These are phyloP conservation scores for Hermodice carunculata DNA, from an alignment of 2,888 invertebrate genomes.

Conservation along the genomic window DNA sequence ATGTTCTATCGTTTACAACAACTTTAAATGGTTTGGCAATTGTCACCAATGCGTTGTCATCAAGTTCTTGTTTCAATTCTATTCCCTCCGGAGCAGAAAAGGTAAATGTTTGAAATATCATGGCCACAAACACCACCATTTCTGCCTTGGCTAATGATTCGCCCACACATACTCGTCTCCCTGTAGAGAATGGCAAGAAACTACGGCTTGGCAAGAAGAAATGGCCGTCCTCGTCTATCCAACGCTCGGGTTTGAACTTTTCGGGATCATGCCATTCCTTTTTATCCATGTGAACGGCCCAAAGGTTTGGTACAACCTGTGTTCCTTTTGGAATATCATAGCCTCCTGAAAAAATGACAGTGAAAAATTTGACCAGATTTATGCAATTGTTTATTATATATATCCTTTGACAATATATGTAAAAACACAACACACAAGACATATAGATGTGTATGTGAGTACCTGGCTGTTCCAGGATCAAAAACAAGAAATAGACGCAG, in stretches of 20 bases:
- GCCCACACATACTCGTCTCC: neutral
- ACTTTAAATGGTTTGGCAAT: no score
- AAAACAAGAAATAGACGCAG: no score
- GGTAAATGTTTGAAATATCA: slow-evolving; percentile 41
- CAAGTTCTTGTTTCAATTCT: no score
- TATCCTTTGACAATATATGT: no score
- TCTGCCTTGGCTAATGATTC: neutral
- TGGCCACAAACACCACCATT: slow-evolving; percentile 43
- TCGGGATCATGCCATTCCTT: neutral
- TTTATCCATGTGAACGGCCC: neutral
- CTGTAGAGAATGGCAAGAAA: neutral
- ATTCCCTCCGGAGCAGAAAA: slow-evolving; percentile 40
- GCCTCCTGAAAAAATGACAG: no score
- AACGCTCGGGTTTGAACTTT: neutral
- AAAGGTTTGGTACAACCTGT: neutral
- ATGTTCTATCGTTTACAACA: no score
- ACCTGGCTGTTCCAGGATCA: no score
- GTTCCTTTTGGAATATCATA: neutral
- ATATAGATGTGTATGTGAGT: no score
- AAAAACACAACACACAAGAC: no score
- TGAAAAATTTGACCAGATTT: no score
- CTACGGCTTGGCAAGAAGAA: neutral
- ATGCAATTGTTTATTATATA: no score
- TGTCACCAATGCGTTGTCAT: no score
- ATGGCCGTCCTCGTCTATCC: neutral